Evolutionary conservation across 2,113 vertebrate species (phyloP).

Genomic region (Leiothrix lutea): DNA sequence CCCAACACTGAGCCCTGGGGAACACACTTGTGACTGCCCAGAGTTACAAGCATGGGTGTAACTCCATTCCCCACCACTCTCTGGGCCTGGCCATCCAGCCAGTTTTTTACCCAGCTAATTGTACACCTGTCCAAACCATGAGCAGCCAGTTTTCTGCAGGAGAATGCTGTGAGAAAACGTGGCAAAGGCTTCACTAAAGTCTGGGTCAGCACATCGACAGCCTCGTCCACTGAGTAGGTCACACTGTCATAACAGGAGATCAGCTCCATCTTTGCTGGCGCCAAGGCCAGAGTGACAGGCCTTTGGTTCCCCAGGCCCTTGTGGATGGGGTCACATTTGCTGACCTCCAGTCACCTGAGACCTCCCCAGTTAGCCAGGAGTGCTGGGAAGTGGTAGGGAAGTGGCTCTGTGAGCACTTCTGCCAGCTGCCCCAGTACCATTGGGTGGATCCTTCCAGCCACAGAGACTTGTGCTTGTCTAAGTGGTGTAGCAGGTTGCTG

Average conservation of each 20-base stretch:
- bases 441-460: not conserved
- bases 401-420: not conserved
- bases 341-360: not conserved
- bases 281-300: not conserved
- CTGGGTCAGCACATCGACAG: fast-evolving
- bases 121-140: fast-evolving
- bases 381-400: not conserved
- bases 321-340: not conserved
- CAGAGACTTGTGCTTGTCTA: not conserved
- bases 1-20: not conserved
- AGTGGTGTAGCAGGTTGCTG: not conserved
- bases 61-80: not conserved
- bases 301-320: not conserved
- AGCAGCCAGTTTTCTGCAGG: not conserved
- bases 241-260: not conserved
- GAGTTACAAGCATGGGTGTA: not conserved
- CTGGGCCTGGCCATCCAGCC: not conserved
- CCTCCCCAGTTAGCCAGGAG: not conserved
- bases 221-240: fast-evolving
- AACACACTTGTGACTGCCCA: not conserved
- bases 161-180: too few relatives aligned
- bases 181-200: not conserved
- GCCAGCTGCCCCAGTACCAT: not conserved
- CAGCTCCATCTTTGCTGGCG: not conserved
- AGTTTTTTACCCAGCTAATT: not conserved